Base-by-base conservation (phyloP, 2,113 vertebrate genomes). In the Gadus chalcogrammus region DNA sequence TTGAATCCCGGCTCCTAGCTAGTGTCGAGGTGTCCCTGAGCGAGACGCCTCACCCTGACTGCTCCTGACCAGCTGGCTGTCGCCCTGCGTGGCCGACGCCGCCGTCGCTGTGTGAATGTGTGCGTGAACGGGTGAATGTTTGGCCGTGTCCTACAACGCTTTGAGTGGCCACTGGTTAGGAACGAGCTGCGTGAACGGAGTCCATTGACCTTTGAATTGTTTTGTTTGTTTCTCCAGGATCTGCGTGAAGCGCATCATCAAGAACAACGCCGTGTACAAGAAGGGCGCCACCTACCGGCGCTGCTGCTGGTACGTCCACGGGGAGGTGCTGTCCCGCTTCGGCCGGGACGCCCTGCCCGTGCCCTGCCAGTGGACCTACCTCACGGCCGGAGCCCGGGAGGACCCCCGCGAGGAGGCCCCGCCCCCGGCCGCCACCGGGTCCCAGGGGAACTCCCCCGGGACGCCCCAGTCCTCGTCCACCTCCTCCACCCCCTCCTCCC, bases 271-370 rank as follows among this genome's bases (percentile, higher is more conserved):
- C 0, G 93, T 96, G 31, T 99, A 99, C 0, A 95, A 97, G 87
- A 99, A 99, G 81, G 88, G 96, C 24, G 91, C 95, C 0, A 87
- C 92, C 5, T 92, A 91, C 77, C 79, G 93, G 31, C 94, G 94
- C 86, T 85, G 86, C 82, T 99, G 97, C 85, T 99, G 97, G 97
- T 97, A 98, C 16, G 97, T 95, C 53, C 93, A 97, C 65, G 68
- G 89, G 0, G 93, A 96, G 5, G 94, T 98, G 69, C 92, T 99
- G 74, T 83, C 84, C 52, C 93, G 87, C 53, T 94, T 94, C 3
- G 79, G 88, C 1, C 93, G 83, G 69, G 95, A 97, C 69, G 77
- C 89, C 0, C 93, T 99, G 12, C 96, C 96, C 0, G 94, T 99
- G 58, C 97, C 97, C 0, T 95, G 95, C 82, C 95, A 92, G 52